Conservation (phyloP, 2,113 vertebrate genomes). For the Coryphaenoides rupestris region DNA sequence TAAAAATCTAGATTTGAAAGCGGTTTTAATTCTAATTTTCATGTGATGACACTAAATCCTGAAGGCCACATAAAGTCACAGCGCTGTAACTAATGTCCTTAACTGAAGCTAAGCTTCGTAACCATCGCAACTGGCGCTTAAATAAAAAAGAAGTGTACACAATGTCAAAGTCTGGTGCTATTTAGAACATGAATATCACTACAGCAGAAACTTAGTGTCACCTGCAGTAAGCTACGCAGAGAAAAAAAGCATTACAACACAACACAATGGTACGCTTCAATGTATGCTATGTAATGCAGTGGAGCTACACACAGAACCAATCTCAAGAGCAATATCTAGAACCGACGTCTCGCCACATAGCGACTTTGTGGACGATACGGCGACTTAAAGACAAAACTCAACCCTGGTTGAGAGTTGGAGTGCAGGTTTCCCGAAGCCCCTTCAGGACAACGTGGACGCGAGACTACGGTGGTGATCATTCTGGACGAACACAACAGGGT, state of each 20-base stretch:
- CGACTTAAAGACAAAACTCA: constrained; percentile 14
- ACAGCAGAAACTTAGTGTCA: not conserved
- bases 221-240: constrained; percentile 6
- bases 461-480: not conserved
- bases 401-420: constrained; percentile 16
- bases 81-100: too few species aligned
- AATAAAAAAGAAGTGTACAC: too few species aligned
- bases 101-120: too few species aligned
- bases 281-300: too few species aligned
- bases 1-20: too few species aligned
- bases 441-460: not conserved
- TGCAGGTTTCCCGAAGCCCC: constrained; percentile 16
- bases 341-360: not conserved
- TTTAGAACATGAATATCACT: not conserved
- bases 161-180: not conserved
- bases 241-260: constrained; percentile 3
- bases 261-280: too few species aligned
- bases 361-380: not conserved
- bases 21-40: too few species aligned
- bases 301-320: too few species aligned
- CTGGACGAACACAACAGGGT: not conserved
- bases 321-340: too few species aligned
- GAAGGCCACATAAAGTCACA: too few species aligned
- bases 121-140: too few species aligned
- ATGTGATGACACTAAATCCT: too few species aligned